Base-by-base conservation (phyloP, 2,113 vertebrate genomes). In the Galeopterus variegatus region DNA sequence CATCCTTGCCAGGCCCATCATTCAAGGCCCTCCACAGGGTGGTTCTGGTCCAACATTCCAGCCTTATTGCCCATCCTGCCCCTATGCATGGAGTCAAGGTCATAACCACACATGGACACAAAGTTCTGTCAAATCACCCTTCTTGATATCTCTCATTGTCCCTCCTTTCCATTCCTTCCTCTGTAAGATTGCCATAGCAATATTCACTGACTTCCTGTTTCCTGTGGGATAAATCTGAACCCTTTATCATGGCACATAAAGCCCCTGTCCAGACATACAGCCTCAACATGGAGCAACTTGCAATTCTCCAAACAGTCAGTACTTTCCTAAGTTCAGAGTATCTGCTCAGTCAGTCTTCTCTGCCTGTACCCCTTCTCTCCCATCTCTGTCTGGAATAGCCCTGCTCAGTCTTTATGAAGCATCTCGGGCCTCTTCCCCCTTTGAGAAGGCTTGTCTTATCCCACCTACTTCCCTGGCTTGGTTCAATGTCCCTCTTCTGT, bases 151-250 rank as follows among this genome's bases (percentile, higher is more conserved):
- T 76, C 65, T 89, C n/a, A 41, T 23, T 10, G 48, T 19, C 36
- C 28, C 28, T 80, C 64, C 58, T 72, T 69, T 52, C 83, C 52
- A 64, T 36, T 23, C 12, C 24, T 48, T 50, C 8, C 26, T 28
- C 36, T 62, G 36, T 45, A 58, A 64, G 45, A 12, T 33, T n/a
- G 41, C 50, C 41, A 9, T 17, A 13, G 17, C 41, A 41, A 15
- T 84, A 41, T 41, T 82, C 64, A 58, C 50, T 85, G 65, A 81
- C 87, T 95, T 91, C 84, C 79, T 76, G 56, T 67, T 95, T 94
- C 76, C 69, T 76, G 69, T 75, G 88, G 36, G 77, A 60, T 84
- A 45, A 87, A 62, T 62, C 24, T 31, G 75, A 86, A 82, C 36
- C 33, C 91, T 64, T 70, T 85, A 60, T 62, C 31, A 7, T 31